Evolutionary conservation across 2,797 vertebrate species (phyloP).

Genomic region (Lithobates pipiens): DNA sequence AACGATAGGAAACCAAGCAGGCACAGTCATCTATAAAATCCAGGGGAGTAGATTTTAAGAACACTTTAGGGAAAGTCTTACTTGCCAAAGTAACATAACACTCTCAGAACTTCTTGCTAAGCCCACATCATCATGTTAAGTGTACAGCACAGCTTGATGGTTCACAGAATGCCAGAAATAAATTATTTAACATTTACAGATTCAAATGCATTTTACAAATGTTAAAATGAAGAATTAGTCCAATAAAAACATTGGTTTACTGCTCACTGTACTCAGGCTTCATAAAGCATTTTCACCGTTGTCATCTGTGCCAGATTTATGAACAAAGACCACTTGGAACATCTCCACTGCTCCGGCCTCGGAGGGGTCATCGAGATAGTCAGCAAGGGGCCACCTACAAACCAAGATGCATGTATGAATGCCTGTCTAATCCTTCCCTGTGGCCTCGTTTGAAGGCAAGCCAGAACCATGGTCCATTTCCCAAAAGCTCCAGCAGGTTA

Average conservation of each 20-base stretch:
- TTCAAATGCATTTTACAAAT: constrained; percentile 60
- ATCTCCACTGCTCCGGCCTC: constrained; percentile 46
- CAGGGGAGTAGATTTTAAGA: constrained; percentile 44
- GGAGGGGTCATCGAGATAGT: constrained; percentile 28
- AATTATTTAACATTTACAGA: constrained; percentile 58
- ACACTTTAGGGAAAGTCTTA: constrained; percentile 45
- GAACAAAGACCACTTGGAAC: constrained; percentile 50
- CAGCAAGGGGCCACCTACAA: constrained; percentile 48
- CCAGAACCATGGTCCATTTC: background rate
- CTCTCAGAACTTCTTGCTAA: constrained; percentile 53
- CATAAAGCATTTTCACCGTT: constrained; percentile 33
- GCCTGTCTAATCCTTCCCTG: constrained; percentile 27
- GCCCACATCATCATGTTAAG: constrained; percentile 41
- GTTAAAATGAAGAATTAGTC: constrained; percentile 52
- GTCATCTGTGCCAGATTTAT: constrained; percentile 48
- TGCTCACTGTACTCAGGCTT: constrained; percentile 15
- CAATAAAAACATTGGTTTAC: constrained; percentile 59
- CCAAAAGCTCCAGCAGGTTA: background rate
- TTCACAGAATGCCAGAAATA: constrained; percentile 52
- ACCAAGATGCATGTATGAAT: constrained; percentile 8
- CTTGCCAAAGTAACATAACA: constrained; percentile 57
- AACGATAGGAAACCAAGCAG: background rate
- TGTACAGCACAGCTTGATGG: constrained; percentile 40
- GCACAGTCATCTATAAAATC: constrained; percentile 23
- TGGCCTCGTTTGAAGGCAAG: constrained; percentile 5